Percentiles rank a stretch among this genome's conserved stretches.
These are phyloP conservation scores for Sipha maydis DNA, from an alignment of 2,888 invertebrate genomes.

Conservation along the genomic window DNA sequence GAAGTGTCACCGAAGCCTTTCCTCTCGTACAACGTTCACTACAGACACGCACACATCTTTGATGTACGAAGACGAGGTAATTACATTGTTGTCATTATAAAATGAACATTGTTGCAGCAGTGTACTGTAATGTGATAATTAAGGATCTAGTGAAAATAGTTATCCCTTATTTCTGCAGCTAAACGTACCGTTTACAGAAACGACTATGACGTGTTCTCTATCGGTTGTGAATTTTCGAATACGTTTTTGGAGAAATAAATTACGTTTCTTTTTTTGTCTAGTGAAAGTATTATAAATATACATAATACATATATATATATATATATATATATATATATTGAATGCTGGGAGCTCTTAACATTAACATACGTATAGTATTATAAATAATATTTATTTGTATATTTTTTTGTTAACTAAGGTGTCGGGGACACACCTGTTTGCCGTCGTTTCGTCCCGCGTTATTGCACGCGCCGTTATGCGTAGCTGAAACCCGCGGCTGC, in stretches of 20 bases:
- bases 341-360: background rate
- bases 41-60: background rate
- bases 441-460: constrained; percentile 39
- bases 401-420: constrained; percentile 48
- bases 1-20: background rate
- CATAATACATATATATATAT: background rate
- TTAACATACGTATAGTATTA: background rate
- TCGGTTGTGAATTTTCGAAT: constrained; percentile 10
- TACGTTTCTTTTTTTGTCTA: background rate
- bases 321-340: background rate
- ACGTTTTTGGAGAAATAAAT: constrained; percentile 30
- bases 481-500: constrained; percentile 2
- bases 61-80: background rate
- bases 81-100: background rate
- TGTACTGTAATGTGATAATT: background rate
- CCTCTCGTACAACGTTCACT: background rate
- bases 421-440: constrained; percentile 52
- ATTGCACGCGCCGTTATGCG: constrained; percentile 23
- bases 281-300: constrained; percentile 43
- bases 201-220: background rate
- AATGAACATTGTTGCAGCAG: background rate
- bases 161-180: background rate
- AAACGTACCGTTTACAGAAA: background rate
- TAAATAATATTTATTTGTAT: constrained; percentile 36
- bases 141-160: background rate